Base-by-base conservation (phyloP, 2,113 vertebrate species). In the Sebastes schlegelii region DNA sequence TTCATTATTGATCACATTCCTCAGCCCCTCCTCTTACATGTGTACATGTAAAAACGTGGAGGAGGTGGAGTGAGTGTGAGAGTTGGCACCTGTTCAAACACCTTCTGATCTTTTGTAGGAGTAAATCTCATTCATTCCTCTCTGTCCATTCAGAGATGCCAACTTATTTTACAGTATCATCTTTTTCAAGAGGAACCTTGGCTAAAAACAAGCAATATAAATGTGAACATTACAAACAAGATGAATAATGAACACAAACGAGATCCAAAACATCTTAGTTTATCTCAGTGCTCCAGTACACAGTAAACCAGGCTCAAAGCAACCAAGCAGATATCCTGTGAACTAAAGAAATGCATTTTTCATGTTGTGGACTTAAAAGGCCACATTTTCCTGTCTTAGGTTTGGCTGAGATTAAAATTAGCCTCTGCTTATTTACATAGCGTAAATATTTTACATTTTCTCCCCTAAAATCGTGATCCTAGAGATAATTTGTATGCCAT, bases 1-100 rank as follows among this genome's bases (percentile, higher is more conserved):
- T 46, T 65, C 69, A 43, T 68, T 46, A 86, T 49, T 61, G 69
- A 85, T 72, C 48, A 26, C 51, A 26, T 43, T 49, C 48, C 40
- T 49, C 6, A 23, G n/a, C 55, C 65, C 72, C 77, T 80, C 75
- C 69, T 77, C 76, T 70, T 71, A 34, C 34, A 34, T 34, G 46
- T 75, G 72, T 65, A 84, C 45, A 80, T 51, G 48, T 45, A 6
- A 48, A 48, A 26, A 66, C 11, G 65, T 61, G 40, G 46, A 13
- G 64, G 64, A 5, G 67, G 26, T 11, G 43, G 55, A n/a, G 49
- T 0, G n/a, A 66, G 80, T 77, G 86, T 58, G 92, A 86, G 71
- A 87, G 52, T 17, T 79, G 74, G 76, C 92, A 93, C 85, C 92
- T 94, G 91, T 79, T 90, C 89, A 91, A 82, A 84, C 34, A 45